Percentiles rank a stretch among this genome's conserved stretches.
phyloP scores from a whole-genome alignment of 23 tunicate species.

The Oikopleura dioica region DNA sequence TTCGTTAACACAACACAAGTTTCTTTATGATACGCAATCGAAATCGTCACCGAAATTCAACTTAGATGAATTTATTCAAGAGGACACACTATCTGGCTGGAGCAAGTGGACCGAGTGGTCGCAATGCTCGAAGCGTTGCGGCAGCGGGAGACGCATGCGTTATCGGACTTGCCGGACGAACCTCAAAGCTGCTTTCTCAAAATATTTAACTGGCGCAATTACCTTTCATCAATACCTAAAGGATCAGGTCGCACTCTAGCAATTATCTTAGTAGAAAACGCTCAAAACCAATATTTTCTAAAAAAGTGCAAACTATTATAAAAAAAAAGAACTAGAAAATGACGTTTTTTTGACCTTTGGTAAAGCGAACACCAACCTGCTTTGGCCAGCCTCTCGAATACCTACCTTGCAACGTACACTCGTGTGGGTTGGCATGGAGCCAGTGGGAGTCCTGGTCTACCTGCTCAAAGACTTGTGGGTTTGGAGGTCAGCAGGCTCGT shows the following conservation, averaged over 20 bases:
- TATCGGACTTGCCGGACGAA: neutral
- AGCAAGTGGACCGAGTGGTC: neutral
- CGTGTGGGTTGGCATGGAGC: neutral
- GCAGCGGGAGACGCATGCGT: neutral
- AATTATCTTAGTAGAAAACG: no score
- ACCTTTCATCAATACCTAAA: neutral
- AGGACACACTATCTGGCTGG: no score
- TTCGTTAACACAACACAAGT: no score
- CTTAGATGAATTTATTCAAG: no score
- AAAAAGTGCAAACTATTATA: no score
- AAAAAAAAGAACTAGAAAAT: no score
- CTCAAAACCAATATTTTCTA: no score
- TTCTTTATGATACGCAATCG: no score
- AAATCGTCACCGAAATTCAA: no score
- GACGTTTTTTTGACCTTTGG: no score
- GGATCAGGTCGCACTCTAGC: no score
- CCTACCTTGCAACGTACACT: neutral
- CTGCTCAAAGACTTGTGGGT: conserved; percentile 6
- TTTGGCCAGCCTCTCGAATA: neutral
- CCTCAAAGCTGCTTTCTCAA: neutral
- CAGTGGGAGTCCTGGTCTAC: neutral
- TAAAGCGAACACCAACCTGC: neutral
- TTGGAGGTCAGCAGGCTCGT: conserved; percentile 9
- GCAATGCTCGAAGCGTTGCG: neutral
- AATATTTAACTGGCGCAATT: neutral